Evolutionary conservation across 2,113 vertebrate species (phyloP), one percentile per base, ranked within the genome.

Genomic region (Tupaia chinensis): DNA sequence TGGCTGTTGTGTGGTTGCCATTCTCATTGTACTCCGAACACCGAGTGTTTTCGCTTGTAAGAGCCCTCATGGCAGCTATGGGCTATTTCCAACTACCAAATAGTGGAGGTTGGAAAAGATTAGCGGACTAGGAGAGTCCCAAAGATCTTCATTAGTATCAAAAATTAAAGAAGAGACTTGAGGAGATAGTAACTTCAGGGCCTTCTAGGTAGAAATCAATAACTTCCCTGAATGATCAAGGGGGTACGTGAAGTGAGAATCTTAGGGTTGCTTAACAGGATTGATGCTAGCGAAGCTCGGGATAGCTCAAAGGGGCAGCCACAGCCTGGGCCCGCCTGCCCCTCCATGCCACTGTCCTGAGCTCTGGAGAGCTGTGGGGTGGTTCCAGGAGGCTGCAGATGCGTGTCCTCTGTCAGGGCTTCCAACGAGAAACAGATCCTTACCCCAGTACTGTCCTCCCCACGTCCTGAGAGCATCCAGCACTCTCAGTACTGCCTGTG

Each of bases 91-190:
- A 74, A 9, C 2, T 56, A 2, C 16, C n/a, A 54, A 32, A 13
- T 1, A 29, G 1, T 3, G 12, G 6, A 56, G 53, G 3, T 1
- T 5, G 9, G 22, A 77, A 66, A 9, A 63, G 23, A 61, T 8
- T 6, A 3, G 2, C 6, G 8, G 14, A 8, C 10, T 12, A 13
- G 3, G 17, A 1, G 5, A 7, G 11, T 1, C 12, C 20, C 5
- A 15, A 3, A 27, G 16, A 14, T 2, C 25, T 32, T 77, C 7
- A 11, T 15, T 44, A 13, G 56, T 25, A 8, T 17, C 58, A 27
- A 20, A 54, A 61, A n/a, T 13, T 4, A 68, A 16, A 66, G n/a
- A 19, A 44, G 3, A 32, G 44, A 5, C 13, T 34, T 0, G 1
- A 72, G 53, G 10, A 60, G 15, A 27, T 53, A 13, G 7, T 11